phyloP scores from a whole-genome alignment of 1,140 invertebrate species.

The Lycorma delicatula region DNA sequence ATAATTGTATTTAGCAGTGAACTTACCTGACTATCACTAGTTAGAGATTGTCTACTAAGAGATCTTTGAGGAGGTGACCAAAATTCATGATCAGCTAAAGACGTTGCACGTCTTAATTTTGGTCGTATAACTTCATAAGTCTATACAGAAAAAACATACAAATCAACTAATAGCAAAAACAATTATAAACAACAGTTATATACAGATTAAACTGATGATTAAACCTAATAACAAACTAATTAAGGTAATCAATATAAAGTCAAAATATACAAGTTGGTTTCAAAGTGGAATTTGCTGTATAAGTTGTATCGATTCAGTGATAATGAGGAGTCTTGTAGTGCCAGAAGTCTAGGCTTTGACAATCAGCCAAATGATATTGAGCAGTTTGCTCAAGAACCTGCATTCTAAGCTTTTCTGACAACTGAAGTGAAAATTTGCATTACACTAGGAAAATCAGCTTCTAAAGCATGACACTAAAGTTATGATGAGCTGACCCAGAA shows the following conservation, averaged over 20 bases:
- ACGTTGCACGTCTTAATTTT: slow-evolving; percentile 41
- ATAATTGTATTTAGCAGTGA: slow-evolving; percentile 21
- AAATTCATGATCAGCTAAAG: slow-evolving; percentile 34
- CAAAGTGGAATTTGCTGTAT: too few species aligned
- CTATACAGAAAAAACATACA: slow-evolving; percentile 23
- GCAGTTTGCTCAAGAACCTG: too few species aligned
- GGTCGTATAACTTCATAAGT: slow-evolving; percentile 27
- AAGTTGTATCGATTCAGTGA: too few species aligned
- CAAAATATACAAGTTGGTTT: background rate
- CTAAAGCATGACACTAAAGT: too few species aligned
- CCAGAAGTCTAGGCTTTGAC: too few species aligned
- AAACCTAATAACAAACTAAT: background rate
- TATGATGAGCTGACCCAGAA: too few species aligned
- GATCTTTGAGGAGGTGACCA: slow-evolving; percentile 38
- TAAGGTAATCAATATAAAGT: background rate
- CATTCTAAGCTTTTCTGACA: too few species aligned
- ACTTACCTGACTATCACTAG: slow-evolving; percentile 52
- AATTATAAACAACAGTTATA: background rate
- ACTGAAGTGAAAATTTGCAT: too few species aligned
- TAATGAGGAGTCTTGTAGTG: too few species aligned
- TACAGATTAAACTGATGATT: background rate
- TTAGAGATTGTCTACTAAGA: slow-evolving; percentile 52
- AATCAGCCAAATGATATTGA: too few species aligned
- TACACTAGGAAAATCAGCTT: too few species aligned
- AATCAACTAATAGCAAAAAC: background rate